Evolutionary conservation across 2,113 vertebrate species (phyloP).

Genomic region (Scartelaos histophorus): DNA sequence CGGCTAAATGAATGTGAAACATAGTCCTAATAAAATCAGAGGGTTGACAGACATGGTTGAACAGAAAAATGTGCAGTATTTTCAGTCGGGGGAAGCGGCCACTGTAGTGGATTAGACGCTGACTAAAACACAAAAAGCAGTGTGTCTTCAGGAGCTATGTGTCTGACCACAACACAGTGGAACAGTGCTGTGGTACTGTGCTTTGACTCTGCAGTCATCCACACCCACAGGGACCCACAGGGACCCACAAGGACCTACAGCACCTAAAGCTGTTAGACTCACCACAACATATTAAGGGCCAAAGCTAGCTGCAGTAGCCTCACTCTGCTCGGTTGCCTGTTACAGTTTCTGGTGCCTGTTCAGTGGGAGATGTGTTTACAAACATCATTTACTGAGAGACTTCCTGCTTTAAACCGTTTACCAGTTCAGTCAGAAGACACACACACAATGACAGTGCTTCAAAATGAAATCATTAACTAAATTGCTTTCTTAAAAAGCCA

Average conservation of each 20-base stretch:
- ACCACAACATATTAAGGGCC: slow-evolving; percentile 35
- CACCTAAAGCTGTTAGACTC: slow-evolving; percentile 16
- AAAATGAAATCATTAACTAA: slow-evolving; percentile 80
- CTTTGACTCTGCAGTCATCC: slow-evolving; percentile 40
- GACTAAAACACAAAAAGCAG: slow-evolving; percentile 74
- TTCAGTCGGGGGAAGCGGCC: slow-evolving; percentile 52
- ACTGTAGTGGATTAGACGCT: slow-evolving; percentile 69
- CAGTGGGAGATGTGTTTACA: slow-evolving; percentile 55
- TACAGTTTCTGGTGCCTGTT: slow-evolving; percentile 42
- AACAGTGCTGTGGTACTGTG: slow-evolving; percentile 35
- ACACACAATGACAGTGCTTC: slow-evolving; percentile 71
- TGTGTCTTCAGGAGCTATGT: slow-evolving; percentile 49
- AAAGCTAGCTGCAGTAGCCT: slow-evolving; percentile 42
- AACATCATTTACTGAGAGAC: slow-evolving; percentile 54
- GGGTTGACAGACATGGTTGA: slow-evolving; percentile 75
- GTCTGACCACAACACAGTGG: slow-evolving; percentile 43
- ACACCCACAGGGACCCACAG: background rate
- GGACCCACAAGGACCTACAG: slow-evolving; percentile 22
- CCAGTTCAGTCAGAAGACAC: slow-evolving; percentile 47
- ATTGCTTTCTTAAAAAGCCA: slow-evolving; percentile 77
- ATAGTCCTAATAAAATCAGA: slow-evolving; percentile 73
- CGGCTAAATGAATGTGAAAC: slow-evolving; percentile 75
- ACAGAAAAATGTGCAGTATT: slow-evolving; percentile 64
- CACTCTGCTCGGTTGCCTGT: slow-evolving; percentile 37
- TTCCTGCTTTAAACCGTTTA: slow-evolving; percentile 24